These are phyloP conservation scores for Melitaea cinxia DNA, from an alignment of 1,140 invertebrate species.

Conservation along the genomic window DNA sequence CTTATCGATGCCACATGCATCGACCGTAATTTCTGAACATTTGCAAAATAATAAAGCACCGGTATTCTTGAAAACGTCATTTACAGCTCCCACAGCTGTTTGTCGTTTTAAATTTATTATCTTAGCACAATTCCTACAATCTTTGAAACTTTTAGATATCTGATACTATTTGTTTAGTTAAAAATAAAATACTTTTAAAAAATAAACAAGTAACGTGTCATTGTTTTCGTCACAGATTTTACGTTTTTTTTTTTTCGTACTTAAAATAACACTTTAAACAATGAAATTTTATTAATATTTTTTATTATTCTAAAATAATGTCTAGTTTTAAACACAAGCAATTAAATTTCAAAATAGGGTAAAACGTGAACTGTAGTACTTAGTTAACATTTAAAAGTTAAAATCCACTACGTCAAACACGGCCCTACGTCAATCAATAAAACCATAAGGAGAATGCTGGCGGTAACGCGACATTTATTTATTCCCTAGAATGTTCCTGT, in stretches of 20 bases:
- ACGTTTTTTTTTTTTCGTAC: no score
- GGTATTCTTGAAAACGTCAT: constrained; percentile 62
- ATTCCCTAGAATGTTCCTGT: constrained; percentile 67
- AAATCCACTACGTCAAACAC: background rate
- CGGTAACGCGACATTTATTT: constrained; percentile 73
- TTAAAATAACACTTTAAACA: no score
- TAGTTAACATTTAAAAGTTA: background rate
- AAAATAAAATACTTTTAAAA: no score
- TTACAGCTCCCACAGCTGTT: constrained; percentile 56
- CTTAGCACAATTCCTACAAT: constrained; percentile 35
- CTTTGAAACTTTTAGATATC: constrained; percentile 14
- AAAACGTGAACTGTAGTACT: no score
- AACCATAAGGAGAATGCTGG: constrained; percentile 48
- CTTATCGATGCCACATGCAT: constrained; percentile 47
- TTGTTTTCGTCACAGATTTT: no score
- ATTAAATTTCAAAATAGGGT: no score
- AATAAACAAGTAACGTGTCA: no score
- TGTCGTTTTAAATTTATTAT: constrained; percentile 52
- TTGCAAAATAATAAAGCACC: constrained; percentile 67
- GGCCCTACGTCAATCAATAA: constrained; percentile 63
- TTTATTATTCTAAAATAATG: no score
- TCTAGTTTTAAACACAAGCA: no score
- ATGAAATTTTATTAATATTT: no score
- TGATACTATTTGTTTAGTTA: background rate
- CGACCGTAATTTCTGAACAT: constrained; percentile 53